Conservation (phyloP, 2,888 invertebrate genomes). For the Petrolisthes manimaculis region DNA sequence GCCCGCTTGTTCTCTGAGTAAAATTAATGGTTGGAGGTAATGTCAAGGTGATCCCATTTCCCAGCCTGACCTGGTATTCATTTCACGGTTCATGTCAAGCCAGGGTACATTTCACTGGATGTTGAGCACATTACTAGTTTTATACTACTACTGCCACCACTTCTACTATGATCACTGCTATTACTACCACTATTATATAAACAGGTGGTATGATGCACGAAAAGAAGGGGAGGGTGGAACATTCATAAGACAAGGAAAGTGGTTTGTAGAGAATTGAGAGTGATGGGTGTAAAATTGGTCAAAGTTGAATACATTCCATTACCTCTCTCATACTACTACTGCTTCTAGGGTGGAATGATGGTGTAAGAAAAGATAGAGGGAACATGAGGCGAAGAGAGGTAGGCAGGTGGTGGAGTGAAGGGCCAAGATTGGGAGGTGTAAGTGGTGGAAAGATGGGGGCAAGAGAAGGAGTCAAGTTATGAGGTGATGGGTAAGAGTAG, state of each 20-base stretch:
- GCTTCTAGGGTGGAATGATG: too few relatives aligned
- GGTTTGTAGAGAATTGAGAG: neutral
- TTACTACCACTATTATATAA: neutral
- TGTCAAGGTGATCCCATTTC: too few relatives aligned
- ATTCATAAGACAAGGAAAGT: neutral
- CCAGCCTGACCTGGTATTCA: too few relatives aligned
- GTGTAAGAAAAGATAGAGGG: too few relatives aligned
- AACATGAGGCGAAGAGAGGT: too few relatives aligned
- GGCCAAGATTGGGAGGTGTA: too few relatives aligned
- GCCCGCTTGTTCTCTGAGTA: too few relatives aligned
- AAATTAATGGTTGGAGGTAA: too few relatives aligned
- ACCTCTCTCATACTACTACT: neutral
- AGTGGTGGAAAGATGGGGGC: too few relatives aligned
- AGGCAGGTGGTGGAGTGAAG: too few relatives aligned
- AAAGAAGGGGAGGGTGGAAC: neutral
- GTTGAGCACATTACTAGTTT: neutral
- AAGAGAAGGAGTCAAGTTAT: too few relatives aligned
- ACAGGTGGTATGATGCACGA: neutral
- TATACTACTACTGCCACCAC: neutral
- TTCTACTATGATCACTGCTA: neutral
- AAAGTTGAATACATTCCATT: neutral
- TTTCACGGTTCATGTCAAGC: neutral
- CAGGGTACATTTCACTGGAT: neutral
- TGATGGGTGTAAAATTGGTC: neutral
- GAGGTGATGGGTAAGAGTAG: too few relatives aligned